Percentiles rank a stretch among this genome's conserved stretches.
phyloP scores from a whole-genome alignment of 2,113 vertebrate genomes.

The Cyrtonyx montezumae region DNA sequence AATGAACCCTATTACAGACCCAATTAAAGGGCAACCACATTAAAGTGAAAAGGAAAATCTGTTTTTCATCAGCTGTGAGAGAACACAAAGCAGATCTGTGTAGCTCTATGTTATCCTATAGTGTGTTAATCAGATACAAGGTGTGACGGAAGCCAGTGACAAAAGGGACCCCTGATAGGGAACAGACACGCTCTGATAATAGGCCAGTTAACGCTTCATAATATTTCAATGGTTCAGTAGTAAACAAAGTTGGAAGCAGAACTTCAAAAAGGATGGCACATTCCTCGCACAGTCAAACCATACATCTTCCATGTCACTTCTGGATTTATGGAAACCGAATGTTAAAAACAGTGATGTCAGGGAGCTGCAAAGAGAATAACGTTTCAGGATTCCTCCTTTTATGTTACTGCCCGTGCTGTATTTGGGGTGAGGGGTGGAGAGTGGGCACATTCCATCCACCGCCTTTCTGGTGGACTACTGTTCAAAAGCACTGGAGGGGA shows the following conservation, averaged over 20 bases:
- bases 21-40: slow-evolving; percentile 78
- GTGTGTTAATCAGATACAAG: slow-evolving; percentile 79
- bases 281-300: slow-evolving; percentile 58
- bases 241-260: slow-evolving; percentile 72
- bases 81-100: slow-evolving; percentile 79
- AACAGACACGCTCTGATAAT: slow-evolving; percentile 75
- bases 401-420: not conserved
- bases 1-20: slow-evolving; percentile 78
- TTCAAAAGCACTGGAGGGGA: not conserved
- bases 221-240: slow-evolving; percentile 69
- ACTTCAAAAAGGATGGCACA: slow-evolving; percentile 80
- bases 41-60: slow-evolving; percentile 79
- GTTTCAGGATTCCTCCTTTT: slow-evolving; percentile 48
- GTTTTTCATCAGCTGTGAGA: slow-evolving; percentile 76
- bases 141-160: slow-evolving; percentile 81
- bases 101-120: slow-evolving; percentile 76
- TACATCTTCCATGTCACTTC: slow-evolving; percentile 62
- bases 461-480: not conserved
- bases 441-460: not conserved
- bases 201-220: slow-evolving; percentile 70
- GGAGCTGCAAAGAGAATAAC: slow-evolving; percentile 54
- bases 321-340: slow-evolving; percentile 72
- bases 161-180: slow-evolving; percentile 76
- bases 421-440: not conserved
- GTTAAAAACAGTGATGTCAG: slow-evolving; percentile 58